Conservation (phyloP, 1,140 invertebrate species). For the Drosophila erecta region DNA sequence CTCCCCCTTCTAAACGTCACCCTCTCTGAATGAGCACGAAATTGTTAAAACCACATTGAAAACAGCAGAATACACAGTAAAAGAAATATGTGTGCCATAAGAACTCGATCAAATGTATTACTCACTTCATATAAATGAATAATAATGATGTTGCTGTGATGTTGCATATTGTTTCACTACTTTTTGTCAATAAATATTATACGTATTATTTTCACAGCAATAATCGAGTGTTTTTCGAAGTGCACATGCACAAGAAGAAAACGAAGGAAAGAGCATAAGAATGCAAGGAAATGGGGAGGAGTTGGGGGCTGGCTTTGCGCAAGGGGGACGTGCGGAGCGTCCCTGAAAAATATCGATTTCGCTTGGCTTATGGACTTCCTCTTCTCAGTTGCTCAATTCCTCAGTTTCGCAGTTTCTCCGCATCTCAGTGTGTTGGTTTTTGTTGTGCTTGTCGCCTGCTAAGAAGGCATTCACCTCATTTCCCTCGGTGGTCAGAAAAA, state of each 20-base stretch:
- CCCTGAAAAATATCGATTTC: constrained; percentile 76
- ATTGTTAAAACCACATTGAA: constrained; percentile 52
- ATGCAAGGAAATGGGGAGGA: constrained; percentile 1
- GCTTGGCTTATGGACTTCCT: constrained; percentile 48
- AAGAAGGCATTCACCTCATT: constrained; percentile 77
- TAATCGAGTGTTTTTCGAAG: background rate
- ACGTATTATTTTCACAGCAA: too few relatives aligned
- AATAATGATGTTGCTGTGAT: too few relatives aligned
- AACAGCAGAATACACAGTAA: constrained; percentile 16
- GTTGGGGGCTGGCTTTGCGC: background rate
- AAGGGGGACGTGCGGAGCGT: constrained; percentile 24
- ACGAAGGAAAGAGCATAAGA: constrained; percentile 16
- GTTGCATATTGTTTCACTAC: too few relatives aligned
- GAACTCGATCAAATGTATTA: too few relatives aligned
- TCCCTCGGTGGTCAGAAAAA: constrained; percentile 36
- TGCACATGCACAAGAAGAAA: constrained; percentile 14
- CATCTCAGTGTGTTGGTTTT: constrained; percentile 17
- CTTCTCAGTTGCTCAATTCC: constrained; percentile 15
- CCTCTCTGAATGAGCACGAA: constrained; percentile 59
- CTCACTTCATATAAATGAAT: too few relatives aligned
- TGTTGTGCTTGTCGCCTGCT: constrained; percentile 53
- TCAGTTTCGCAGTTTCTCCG: constrained; percentile 5
- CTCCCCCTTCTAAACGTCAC: background rate
- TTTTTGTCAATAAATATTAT: too few relatives aligned
- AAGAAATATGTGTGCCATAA: too few relatives aligned